Conservation (phyloP, 2,888 invertebrate genomes). For the Aphodius granarius region DNA sequence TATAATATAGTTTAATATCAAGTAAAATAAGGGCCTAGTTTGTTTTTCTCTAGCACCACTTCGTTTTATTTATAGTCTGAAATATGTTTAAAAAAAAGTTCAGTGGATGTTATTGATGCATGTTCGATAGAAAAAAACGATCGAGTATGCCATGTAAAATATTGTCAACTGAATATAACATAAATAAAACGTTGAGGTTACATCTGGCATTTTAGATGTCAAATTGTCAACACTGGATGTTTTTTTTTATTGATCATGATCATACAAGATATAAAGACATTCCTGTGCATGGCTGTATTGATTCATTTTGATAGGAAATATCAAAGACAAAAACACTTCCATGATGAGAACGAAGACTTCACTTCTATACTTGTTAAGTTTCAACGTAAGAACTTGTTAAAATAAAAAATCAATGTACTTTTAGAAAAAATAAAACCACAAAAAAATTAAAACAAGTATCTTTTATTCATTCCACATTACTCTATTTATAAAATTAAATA, state of each 20-base stretch:
- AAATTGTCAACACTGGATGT: no score
- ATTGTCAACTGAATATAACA: no score
- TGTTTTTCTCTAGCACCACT: no score
- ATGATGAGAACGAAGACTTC: slow-evolving; percentile 31
- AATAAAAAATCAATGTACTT: slow-evolving; percentile 37
- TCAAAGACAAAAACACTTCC: slow-evolving; percentile 22
- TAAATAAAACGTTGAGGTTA: no score
- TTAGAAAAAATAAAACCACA: slow-evolving; percentile 20
- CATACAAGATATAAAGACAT: no score
- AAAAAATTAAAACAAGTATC: background rate
- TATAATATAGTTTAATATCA: background rate
- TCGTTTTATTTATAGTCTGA: background rate
- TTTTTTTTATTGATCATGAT: no score
- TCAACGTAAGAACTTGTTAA: slow-evolving; percentile 28
- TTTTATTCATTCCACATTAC: background rate
- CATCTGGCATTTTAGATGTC: no score
- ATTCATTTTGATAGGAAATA: slow-evolving; percentile 18
- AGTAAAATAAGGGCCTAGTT: background rate
- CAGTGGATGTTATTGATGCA: background rate
- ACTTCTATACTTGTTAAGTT: slow-evolving; percentile 30
- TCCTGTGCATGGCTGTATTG: slow-evolving; percentile 3
- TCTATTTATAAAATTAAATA: no score
- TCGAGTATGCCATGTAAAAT: no score
- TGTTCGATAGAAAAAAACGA: background rate
- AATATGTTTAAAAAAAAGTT: background rate